A percentile compares a stretch with the other conserved stretches of the same genome.
Evolutionary conservation across 2,888 invertebrate species (phyloP).

Genomic region (Stenchaetothrips biformis): DNA sequence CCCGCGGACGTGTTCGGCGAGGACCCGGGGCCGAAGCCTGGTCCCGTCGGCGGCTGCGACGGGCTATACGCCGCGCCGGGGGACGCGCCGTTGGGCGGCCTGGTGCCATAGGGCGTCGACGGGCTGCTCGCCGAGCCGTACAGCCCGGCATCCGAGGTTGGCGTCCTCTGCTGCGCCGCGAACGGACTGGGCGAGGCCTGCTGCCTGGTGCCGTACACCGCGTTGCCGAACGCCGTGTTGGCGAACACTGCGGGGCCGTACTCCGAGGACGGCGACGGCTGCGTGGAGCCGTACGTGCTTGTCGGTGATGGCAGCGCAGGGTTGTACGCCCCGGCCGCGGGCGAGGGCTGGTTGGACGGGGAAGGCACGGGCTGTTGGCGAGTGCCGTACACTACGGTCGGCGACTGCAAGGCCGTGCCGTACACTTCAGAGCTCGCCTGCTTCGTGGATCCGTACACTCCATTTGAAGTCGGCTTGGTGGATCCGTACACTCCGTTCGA

Average conservation of each 20-base stretch:
- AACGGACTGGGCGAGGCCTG: background rate
- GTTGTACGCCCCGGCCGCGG: background rate
- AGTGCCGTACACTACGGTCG: background rate
- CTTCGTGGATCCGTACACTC: background rate
- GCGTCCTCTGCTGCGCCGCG: background rate
- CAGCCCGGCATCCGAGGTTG: background rate
- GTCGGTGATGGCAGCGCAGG: no score
- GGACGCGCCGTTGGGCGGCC: conserved; percentile 1
- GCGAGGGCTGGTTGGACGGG: background rate
- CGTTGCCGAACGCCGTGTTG: conserved; percentile 48
- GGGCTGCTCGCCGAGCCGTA: background rate
- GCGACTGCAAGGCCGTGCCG: background rate
- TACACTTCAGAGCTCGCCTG: background rate
- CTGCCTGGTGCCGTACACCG: conserved; percentile 30
- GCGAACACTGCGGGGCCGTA: conserved; percentile 46
- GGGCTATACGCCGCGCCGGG: background rate
- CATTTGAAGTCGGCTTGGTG: background rate
- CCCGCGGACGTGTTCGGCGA: background rate
- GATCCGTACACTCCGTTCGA: background rate
- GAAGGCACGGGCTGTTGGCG: background rate
- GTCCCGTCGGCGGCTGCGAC: background rate
- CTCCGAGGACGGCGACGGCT: conserved; percentile 50
- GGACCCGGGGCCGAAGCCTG: background rate
- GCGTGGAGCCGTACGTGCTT: background rate
- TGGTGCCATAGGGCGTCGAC: background rate